Percentiles rank a stretch among this genome's conserved stretches.
Conservation (phyloP, 2,888 invertebrate species). For the Dorcus parallelipipedus region DNA sequence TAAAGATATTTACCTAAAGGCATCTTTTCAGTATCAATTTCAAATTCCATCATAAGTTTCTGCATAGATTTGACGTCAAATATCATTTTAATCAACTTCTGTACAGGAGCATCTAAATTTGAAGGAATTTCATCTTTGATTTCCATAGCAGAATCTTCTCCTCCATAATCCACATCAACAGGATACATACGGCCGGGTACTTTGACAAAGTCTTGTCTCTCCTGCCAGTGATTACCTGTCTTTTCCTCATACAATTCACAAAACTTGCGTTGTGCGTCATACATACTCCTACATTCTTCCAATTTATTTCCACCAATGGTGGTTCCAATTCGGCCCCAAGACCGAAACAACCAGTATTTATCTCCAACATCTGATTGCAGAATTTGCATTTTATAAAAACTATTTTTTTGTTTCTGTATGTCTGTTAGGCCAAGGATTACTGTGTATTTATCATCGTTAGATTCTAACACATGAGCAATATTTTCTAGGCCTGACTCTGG, state of each 20-base stretch:
- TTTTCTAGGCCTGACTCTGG: conserved; percentile 81
- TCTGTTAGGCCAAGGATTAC: conserved; percentile 82
- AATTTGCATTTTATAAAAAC: conserved; percentile 92
- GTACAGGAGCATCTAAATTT: conserved; percentile 70
- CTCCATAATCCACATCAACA: conserved; percentile 82
- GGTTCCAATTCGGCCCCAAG: conserved; percentile 98
- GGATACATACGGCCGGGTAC: conserved; percentile 76
- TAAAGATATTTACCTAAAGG: conserved; percentile 62
- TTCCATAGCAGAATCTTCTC: conserved; percentile 49
- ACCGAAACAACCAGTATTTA: conserved; percentile 52
- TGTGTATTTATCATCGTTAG: conserved; percentile 62
- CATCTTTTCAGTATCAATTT: conserved; percentile 97
- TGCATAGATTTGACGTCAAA: conserved; percentile 94
- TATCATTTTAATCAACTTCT: conserved; percentile 78
- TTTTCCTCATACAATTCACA: conserved; percentile 61
- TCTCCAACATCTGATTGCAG: conserved; percentile 68
- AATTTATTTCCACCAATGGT: conserved; percentile 76
- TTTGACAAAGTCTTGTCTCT: conserved; percentile 63
- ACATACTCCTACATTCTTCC: conserved; percentile 49
- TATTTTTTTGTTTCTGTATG: conserved; percentile 83
- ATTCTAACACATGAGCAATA: conserved; percentile 70
- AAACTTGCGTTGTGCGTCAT: conserved; percentile 64
- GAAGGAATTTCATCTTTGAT: conserved; percentile 54
- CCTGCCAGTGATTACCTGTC: conserved; percentile 77
- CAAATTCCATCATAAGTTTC: conserved; percentile 87